A percentile compares a stretch with the other conserved stretches of the same genome.
These are phyloP conservation scores for Scylla paramamosain DNA, from an alignment of 1,140 invertebrate genomes.

Conservation along the genomic window DNA sequence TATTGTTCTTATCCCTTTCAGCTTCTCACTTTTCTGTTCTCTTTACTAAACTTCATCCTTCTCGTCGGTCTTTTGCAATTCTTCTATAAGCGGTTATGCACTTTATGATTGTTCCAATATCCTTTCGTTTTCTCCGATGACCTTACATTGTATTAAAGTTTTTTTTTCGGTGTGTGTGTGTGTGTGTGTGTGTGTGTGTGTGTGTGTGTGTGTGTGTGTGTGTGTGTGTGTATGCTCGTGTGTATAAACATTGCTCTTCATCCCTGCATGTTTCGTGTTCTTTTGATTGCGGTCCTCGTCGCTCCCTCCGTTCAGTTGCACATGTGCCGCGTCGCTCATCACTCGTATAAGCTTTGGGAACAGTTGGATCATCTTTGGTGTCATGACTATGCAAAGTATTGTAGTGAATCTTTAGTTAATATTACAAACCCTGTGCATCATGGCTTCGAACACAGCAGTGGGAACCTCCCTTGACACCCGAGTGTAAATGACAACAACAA, in stretches of 20 bases:
- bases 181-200: neutral
- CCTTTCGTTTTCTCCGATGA: neutral
- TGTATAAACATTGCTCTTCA: neutral
- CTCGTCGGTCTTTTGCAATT: neutral
- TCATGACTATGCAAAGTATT: conserved; percentile 37
- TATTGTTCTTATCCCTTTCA: neutral
- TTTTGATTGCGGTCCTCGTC: neutral
- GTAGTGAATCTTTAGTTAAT: conserved; percentile 24
- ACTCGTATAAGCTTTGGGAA: conserved; percentile 28
- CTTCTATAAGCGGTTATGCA: neutral
- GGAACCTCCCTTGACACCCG: neutral
- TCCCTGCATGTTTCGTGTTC: neutral
- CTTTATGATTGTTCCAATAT: neutral
- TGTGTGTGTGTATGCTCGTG: neutral
- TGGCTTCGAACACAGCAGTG: neutral
- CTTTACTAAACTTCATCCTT: neutral
- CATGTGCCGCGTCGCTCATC: conserved; percentile 7
- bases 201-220: no score
- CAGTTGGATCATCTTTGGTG: conserved; percentile 56
- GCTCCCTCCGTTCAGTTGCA: neutral
- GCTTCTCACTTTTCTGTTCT: neutral
- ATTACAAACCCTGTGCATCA: conserved; percentile 59
- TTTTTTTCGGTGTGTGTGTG: no score
- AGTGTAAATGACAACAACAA: neutral
- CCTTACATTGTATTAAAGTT: neutral